Conservation (phyloP, 2,113 vertebrate genomes). For the Siniperca chuatsi region DNA sequence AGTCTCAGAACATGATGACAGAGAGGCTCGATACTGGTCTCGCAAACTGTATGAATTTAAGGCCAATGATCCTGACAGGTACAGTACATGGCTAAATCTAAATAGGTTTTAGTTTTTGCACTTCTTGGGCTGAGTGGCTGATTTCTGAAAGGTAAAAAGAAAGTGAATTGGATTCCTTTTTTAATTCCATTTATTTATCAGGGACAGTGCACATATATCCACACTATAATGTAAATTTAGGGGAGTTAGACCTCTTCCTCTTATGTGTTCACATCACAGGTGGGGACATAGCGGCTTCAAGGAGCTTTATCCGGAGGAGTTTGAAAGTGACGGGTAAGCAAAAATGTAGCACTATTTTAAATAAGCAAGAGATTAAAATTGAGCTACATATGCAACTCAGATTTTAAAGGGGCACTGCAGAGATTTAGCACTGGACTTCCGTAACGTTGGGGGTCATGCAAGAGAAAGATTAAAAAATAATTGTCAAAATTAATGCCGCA, state of each 20-base stretch:
- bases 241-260: background rate
- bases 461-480: too few relatives aligned
- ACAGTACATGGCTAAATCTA: background rate
- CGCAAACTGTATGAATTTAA: conserved; percentile 95
- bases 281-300: conserved; percentile 99
- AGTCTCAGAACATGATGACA: conserved; percentile 86
- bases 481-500: background rate
- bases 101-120: background rate
- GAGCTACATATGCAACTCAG: background rate
- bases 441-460: background rate
- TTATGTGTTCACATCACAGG: conserved; percentile 66
- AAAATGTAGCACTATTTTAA: conserved; percentile 1
- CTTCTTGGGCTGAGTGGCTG: background rate
- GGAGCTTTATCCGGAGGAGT: conserved; percentile 97
- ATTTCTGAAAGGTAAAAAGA: background rate
- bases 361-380: background rate
- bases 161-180: background rate
- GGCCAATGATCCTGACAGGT: conserved; percentile 95
- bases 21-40: conserved; percentile 91
- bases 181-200: background rate
- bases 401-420: conserved; percentile 16
- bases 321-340: conserved; percentile 91
- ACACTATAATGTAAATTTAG: conserved; percentile 3
- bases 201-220: background rate
- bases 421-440: background rate